phyloP scores from a whole-genome alignment of 1,140 invertebrate species.

The Heliconius melpomene region DNA sequence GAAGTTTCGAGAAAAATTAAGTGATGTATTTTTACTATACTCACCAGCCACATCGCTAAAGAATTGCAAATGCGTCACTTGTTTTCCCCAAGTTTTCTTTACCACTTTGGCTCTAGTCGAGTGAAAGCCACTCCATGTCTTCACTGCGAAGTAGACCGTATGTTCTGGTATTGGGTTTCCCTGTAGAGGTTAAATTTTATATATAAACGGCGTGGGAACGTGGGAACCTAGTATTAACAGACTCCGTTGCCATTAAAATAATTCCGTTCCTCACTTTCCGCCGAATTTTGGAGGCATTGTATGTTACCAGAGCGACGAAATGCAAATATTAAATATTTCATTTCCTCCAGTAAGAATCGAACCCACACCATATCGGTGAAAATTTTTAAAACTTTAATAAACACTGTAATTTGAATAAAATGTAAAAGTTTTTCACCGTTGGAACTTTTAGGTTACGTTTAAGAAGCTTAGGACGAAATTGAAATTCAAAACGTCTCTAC shows the following conservation, averaged over 20 bases:
- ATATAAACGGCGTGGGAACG: background rate
- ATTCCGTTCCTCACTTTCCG: no score
- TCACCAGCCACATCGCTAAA: conserved; percentile 90
- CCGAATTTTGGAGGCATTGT: no score
- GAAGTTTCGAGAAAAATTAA: no score
- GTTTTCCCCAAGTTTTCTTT: conserved; percentile 89
- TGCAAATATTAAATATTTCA: no score
- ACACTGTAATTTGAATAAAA: background rate
- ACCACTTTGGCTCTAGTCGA: conserved; percentile 87
- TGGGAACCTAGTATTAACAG: no score
- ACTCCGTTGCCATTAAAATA: no score
- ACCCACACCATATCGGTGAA: background rate
- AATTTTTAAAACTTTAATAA: background rate
- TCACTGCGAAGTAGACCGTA: conserved; percentile 91
- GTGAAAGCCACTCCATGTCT: conserved; percentile 93
- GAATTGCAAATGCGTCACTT: conserved; percentile 86
- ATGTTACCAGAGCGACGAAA: no score
- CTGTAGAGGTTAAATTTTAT: conserved; percentile 65
- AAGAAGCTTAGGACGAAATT: conserved; percentile 2
- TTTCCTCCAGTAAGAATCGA: no score
- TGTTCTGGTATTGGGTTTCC: conserved; percentile 80
- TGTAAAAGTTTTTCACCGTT: background rate
- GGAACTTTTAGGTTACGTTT: background rate
- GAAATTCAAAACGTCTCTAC: conserved; percentile 2
- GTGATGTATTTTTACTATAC: conserved; percentile 11